phyloP scores from a whole-genome alignment of 1,140 invertebrate genomes.

The Drusus annulatus region DNA sequence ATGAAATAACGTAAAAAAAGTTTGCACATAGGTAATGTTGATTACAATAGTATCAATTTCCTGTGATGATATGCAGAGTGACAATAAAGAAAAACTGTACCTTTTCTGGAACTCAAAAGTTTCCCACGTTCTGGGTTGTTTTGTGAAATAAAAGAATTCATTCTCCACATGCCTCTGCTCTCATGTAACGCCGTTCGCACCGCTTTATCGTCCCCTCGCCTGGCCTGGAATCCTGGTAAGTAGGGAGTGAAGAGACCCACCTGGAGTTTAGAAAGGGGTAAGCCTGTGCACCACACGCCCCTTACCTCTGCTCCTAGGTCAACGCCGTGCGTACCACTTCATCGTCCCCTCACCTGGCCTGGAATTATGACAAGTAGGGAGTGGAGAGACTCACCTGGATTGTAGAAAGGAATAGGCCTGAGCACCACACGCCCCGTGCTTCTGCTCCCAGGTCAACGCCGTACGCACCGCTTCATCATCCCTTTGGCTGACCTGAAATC shows the following conservation, averaged over 20 bases:
- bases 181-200: conserved; percentile 84
- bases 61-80: too few relatives aligned
- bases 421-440: conserved; percentile 83
- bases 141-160: too few relatives aligned
- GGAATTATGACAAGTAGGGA: neutral
- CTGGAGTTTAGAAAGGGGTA: conserved; percentile 62
- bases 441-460: conserved; percentile 85
- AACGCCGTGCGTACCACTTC: conserved; percentile 81
- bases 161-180: conserved; percentile 87
- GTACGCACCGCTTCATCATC: conserved; percentile 81
- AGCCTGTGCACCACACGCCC: conserved; percentile 80
- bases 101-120: too few relatives aligned
- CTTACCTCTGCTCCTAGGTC: conserved; percentile 81
- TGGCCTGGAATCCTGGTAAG: conserved; percentile 57
- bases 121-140: too few relatives aligned
- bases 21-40: too few relatives aligned
- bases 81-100: too few relatives aligned
- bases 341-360: conserved; percentile 70
- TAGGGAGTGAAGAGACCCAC: neutral
- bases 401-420: conserved; percentile 72
- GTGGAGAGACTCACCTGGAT: neutral
- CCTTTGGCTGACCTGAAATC: conserved; percentile 72
- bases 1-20: too few relatives aligned
- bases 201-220: conserved; percentile 81
- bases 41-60: too few relatives aligned